These are phyloP conservation scores for Rhabdomys dilectus DNA, from an alignment of 2,113 vertebrate species.

Conservation along the genomic window DNA sequence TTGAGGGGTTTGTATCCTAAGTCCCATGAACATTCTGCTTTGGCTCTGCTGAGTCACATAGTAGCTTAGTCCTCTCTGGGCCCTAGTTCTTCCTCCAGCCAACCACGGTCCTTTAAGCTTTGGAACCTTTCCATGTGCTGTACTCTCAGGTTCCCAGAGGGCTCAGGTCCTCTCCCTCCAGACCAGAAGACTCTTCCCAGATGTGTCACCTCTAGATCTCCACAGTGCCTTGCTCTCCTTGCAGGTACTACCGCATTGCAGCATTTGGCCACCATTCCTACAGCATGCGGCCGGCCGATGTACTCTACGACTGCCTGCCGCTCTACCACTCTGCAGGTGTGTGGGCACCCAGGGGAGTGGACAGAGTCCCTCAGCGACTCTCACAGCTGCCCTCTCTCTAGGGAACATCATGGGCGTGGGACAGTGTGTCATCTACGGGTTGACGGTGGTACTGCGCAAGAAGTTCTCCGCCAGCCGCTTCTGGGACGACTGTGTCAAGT, in stretches of 20 bases:
- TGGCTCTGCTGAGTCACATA: background rate
- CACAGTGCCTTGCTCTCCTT: background rate
- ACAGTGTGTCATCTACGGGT: slow-evolving; percentile 93
- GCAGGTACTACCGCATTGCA: slow-evolving; percentile 93
- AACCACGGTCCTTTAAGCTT: background rate
- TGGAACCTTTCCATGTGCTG: background rate
- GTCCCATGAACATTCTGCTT: background rate
- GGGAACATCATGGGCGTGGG: slow-evolving; percentile 95
- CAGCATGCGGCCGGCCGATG: slow-evolving; percentile 85
- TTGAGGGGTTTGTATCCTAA: background rate
- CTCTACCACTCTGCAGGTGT: slow-evolving; percentile 95
- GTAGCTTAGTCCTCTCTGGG: background rate
- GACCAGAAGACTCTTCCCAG: background rate
- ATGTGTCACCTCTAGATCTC: too few species aligned
- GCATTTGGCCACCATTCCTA: slow-evolving; percentile 93
- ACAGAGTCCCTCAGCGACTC: background rate
- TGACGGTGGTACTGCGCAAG: slow-evolving; percentile 92
- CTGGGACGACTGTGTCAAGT: slow-evolving; percentile 94
- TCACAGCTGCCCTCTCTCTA: slow-evolving; percentile 65
- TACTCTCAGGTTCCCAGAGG: background rate
- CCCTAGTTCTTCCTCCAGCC: background rate
- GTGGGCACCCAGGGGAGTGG: accelerated
- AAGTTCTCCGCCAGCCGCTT: slow-evolving; percentile 95
- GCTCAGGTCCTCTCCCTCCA: background rate
- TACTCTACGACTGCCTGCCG: slow-evolving; percentile 93